Conservation (phyloP, 2,113 vertebrate species). For the Melierax canorus region DNA sequence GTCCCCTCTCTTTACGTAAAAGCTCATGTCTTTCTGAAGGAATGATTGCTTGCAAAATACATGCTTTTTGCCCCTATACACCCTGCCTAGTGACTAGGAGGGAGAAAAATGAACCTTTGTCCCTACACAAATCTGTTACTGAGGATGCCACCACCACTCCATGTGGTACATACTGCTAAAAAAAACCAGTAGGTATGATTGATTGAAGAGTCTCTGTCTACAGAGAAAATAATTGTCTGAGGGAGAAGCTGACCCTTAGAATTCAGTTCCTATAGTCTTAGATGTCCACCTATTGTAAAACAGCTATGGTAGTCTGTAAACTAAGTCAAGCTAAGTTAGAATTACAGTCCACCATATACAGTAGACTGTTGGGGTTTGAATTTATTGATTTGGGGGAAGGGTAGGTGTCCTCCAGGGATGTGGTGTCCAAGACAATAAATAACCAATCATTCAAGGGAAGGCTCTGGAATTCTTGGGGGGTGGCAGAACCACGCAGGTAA, state of each 20-base stretch:
- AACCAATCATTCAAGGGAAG: background rate
- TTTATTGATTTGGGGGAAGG: background rate
- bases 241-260: background rate
- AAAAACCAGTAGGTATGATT: background rate
- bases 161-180: background rate
- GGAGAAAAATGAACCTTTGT: background rate
- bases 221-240: background rate
- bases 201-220: background rate
- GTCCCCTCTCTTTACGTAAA: background rate
- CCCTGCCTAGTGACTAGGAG: background rate
- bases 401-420: background rate
- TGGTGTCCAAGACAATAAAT: background rate
- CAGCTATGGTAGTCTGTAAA: background rate
- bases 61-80: rapidly evolving
- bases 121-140: background rate
- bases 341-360: background rate
- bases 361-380: background rate
- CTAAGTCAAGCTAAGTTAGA: background rate
- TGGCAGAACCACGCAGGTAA: background rate
- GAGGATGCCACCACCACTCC: background rate
- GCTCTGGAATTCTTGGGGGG: background rate
- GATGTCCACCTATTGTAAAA: background rate
- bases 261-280: background rate
- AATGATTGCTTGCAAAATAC: background rate
- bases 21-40: background rate